Conservation (phyloP, 2,888 invertebrate genomes). For the Pristionchus japonicus region DNA sequence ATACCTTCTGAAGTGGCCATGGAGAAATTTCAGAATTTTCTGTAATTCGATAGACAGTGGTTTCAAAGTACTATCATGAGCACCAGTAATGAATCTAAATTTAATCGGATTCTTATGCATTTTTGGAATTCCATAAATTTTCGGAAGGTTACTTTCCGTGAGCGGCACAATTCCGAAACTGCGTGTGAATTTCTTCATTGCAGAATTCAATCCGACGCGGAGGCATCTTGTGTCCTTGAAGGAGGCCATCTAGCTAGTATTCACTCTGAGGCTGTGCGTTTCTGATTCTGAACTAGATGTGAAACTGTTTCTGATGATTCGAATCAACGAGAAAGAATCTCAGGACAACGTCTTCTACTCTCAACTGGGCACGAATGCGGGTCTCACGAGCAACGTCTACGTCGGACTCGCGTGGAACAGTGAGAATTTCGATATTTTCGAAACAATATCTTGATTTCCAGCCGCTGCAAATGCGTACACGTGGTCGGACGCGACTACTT, state of each 20-base stretch:
- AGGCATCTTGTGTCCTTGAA: not conserved
- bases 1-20: not conserved
- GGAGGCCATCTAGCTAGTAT: constrained; percentile 38
- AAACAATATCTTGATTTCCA: not conserved
- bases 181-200: too few species aligned
- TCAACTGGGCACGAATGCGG: not conserved
- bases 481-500: not conserved
- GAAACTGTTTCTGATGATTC: too few species aligned
- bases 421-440: not conserved
- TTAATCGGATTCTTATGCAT: too few species aligned
- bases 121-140: too few species aligned
- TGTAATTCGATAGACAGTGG: not conserved
- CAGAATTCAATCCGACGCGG: constrained; percentile 7
- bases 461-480: not conserved
- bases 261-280: constrained; percentile 5
- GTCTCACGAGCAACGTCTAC: not conserved
- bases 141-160: too few species aligned
- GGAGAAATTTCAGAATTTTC: not conserved
- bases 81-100: too few species aligned
- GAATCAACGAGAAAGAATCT: not conserved
- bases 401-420: constrained; percentile 24
- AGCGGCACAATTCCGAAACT: too few species aligned
- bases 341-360: constrained; percentile 18
- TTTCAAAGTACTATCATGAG: too few species aligned
- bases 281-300: too few species aligned